Conservation (phyloP, 2,113 vertebrate species). For the Daphoenositta chrysoptera region DNA sequence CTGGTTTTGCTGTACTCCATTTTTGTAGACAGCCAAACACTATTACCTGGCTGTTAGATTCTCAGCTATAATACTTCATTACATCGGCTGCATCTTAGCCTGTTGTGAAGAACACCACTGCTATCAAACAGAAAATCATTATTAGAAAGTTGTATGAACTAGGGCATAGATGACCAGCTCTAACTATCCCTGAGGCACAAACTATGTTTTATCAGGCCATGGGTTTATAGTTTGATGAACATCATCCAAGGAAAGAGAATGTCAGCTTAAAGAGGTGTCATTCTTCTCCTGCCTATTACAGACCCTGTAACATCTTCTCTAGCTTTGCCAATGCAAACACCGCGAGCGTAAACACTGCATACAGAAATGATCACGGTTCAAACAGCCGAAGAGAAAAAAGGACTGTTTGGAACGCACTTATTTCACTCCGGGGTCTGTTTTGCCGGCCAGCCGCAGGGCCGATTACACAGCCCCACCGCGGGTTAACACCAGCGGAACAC, state of each 20-base stretch:
- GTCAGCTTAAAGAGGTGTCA: neutral
- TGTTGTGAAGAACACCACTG: neutral
- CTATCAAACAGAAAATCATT: neutral
- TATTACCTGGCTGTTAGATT: neutral
- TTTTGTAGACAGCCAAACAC: neutral
- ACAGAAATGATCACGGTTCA: accelerated
- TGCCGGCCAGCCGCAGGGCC: neutral
- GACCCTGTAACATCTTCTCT: neutral
- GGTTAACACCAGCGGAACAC: neutral
- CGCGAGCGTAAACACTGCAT: neutral
- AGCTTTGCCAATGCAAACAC: neutral
- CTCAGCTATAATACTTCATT: neutral
- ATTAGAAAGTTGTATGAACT: neutral
- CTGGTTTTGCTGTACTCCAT: neutral
- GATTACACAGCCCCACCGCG: accelerated
- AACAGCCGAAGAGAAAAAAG: neutral
- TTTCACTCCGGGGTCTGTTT: neutral
- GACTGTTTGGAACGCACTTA: neutral
- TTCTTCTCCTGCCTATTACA: neutral
- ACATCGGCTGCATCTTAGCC: neutral
- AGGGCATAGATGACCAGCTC: neutral
- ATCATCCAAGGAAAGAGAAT: neutral
- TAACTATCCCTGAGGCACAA: neutral
- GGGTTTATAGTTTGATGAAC: neutral
- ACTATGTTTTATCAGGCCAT: neutral